Evolutionary conservation across 2,113 vertebrate genomes (phyloP).

Genomic region (Cavia aperea): DNA sequence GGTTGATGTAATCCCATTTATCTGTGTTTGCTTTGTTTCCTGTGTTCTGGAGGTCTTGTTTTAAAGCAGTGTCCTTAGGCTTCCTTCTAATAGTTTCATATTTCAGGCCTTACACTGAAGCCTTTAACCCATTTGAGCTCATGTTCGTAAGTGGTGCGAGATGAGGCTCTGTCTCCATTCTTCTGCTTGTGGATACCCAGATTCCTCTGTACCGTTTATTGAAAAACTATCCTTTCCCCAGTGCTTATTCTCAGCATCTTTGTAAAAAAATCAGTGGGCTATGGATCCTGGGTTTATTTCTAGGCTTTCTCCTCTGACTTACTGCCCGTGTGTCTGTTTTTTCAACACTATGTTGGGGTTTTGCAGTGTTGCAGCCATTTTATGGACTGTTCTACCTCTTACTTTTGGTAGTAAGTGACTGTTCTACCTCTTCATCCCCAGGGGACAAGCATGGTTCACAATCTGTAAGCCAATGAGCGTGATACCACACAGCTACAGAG

Average conservation of each 20-base stretch:
- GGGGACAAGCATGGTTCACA: no score
- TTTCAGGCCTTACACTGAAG: not conserved
- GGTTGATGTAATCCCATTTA: no score
- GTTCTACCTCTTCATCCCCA: not conserved
- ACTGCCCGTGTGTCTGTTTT: not conserved
- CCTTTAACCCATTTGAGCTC: not conserved
- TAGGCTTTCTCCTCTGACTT: not conserved
- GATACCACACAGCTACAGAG: not conserved
- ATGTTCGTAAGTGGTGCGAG: not conserved
- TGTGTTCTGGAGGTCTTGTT: not conserved
- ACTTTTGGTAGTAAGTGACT: not conserved
- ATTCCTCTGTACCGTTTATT: not conserved
- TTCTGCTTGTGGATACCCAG: not conserved
- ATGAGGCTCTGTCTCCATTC: not conserved
- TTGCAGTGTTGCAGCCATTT: not conserved
- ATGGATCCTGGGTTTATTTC: not conserved
- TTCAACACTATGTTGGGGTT: not conserved
- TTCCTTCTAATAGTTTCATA: not conserved
- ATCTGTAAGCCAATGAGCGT: not conserved
- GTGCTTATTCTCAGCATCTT: not conserved
- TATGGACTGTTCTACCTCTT: not conserved
- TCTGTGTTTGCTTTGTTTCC: not conserved
- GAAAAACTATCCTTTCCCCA: not conserved
- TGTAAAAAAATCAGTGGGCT: not conserved
- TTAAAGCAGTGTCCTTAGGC: not conserved